Conservation (phyloP, 2,888 invertebrate genomes). For the Torymus auratus region DNA sequence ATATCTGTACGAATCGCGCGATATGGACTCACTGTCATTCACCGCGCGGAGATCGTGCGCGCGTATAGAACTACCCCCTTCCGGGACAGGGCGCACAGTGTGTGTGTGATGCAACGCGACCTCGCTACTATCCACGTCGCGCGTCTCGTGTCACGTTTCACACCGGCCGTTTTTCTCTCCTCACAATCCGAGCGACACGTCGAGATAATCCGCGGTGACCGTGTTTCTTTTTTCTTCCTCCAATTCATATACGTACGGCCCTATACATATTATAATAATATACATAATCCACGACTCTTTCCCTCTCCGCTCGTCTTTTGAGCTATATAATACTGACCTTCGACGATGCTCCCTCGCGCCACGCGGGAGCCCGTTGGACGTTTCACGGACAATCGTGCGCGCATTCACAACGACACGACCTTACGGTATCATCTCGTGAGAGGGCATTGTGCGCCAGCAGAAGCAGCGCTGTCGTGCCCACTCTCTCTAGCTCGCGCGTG, state of each 20-base stretch:
- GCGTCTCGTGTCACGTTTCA: slow-evolving; percentile 61
- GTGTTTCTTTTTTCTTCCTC: background rate
- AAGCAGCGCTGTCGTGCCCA: no score
- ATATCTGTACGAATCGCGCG: no score
- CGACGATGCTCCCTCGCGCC: slow-evolving; percentile 53
- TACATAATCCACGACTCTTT: slow-evolving; percentile 2
- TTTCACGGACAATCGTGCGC: slow-evolving; percentile 57
- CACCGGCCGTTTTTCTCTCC: slow-evolving; percentile 50
- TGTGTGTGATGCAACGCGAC: no score
- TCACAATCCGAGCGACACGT: no score
- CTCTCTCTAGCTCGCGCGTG: background rate
- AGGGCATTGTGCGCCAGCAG: no score
- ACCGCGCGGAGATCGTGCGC: no score
- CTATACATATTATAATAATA: no score
- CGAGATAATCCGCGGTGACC: no score
- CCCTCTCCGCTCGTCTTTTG: background rate
- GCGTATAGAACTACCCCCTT: no score
- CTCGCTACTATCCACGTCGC: slow-evolving; percentile 56
- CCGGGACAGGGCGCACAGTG: no score
- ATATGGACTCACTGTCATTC: no score
- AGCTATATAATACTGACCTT: slow-evolving; percentile 52
- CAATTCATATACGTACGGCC: background rate
- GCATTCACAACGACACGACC: slow-evolving; percentile 56
- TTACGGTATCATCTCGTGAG: slow-evolving; percentile 56
- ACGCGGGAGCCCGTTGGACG: background rate